Percentiles rank a stretch among this genome's conserved stretches.
These are phyloP conservation scores for Podarcis muralis DNA, from an alignment of 2,113 vertebrate genomes.

Conservation along the genomic window DNA sequence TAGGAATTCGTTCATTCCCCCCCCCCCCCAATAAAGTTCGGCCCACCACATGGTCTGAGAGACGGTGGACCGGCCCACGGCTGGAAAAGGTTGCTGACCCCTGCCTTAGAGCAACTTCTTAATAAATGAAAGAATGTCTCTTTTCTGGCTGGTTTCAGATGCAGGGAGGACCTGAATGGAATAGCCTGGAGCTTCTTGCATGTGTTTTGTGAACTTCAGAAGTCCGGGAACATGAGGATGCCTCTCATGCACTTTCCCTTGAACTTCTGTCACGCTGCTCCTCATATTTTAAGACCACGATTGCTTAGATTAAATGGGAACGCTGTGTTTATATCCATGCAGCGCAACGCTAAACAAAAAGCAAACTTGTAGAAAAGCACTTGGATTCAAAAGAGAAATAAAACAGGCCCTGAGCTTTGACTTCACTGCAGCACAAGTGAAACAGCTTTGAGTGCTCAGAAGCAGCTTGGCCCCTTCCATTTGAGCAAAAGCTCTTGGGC, in stretches of 20 bases:
- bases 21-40: too few species aligned
- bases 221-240: background rate
- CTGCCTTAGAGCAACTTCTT: background rate
- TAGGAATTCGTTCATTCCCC: too few species aligned
- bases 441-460: slow-evolving; percentile 43
- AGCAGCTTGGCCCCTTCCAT: slow-evolving; percentile 6
- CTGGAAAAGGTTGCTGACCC: too few species aligned
- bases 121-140: background rate
- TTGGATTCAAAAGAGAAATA: slow-evolving; percentile 55
- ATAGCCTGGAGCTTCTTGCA: slow-evolving; percentile 50
- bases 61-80: too few species aligned
- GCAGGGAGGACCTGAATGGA: slow-evolving; percentile 53
- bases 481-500: slow-evolving; percentile 6
- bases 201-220: slow-evolving; percentile 38
- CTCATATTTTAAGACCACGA: slow-evolving; percentile 60
- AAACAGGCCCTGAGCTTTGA: slow-evolving; percentile 29
- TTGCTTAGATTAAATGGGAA: slow-evolving; percentile 70
- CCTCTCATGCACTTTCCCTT: slow-evolving; percentile 35
- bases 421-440: slow-evolving; percentile 9
- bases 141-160: slow-evolving; percentile 55
- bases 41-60: too few species aligned
- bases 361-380: slow-evolving; percentile 54
- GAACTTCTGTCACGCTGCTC: slow-evolving; percentile 52
- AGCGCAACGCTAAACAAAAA: slow-evolving; percentile 51
- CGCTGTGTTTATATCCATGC: slow-evolving; percentile 67